Evolutionary conservation across 2,888 invertebrate genomes (phyloP).

Genomic region (Lithophane leautieri): DNA sequence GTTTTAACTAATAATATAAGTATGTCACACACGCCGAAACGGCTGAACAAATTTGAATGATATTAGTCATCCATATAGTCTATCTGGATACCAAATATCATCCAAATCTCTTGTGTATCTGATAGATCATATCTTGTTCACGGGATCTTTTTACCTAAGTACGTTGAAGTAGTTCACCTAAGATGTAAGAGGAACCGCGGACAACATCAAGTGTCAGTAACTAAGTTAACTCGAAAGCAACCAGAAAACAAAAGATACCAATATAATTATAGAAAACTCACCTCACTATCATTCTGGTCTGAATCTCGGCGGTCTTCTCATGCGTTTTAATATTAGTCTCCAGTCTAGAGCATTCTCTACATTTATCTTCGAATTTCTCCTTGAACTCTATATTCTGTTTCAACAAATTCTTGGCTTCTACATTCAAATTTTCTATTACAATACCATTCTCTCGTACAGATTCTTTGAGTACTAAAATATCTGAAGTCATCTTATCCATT

Average conservation of each 20-base stretch:
- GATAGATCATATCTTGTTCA: neutral
- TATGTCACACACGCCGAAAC: neutral
- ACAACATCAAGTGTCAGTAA: no score
- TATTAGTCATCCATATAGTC: neutral
- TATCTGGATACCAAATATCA: neutral
- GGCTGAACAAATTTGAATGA: neutral
- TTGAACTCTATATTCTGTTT: constrained; percentile 78
- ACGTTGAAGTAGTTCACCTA: neutral
- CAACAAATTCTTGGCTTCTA: constrained; percentile 77
- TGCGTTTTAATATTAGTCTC: constrained; percentile 85
- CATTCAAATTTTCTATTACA: constrained; percentile 78
- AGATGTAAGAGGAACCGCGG: neutral
- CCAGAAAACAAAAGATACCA: no score
- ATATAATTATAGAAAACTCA: constrained; percentile 51
- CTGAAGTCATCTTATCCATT: constrained; percentile 80
- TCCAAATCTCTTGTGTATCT: neutral
- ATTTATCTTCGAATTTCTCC: constrained; percentile 80
- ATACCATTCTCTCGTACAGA: constrained; percentile 77
- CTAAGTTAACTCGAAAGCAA: neutral
- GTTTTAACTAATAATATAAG: neutral
- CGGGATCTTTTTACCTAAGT: neutral
- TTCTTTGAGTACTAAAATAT: constrained; percentile 79
- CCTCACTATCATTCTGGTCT: constrained; percentile 84
- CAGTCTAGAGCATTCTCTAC: constrained; percentile 75
- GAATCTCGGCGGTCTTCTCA: constrained; percentile 85